Base-by-base conservation (phyloP, 2,888 invertebrate species). In the Scaptomyza polygonia region DNA sequence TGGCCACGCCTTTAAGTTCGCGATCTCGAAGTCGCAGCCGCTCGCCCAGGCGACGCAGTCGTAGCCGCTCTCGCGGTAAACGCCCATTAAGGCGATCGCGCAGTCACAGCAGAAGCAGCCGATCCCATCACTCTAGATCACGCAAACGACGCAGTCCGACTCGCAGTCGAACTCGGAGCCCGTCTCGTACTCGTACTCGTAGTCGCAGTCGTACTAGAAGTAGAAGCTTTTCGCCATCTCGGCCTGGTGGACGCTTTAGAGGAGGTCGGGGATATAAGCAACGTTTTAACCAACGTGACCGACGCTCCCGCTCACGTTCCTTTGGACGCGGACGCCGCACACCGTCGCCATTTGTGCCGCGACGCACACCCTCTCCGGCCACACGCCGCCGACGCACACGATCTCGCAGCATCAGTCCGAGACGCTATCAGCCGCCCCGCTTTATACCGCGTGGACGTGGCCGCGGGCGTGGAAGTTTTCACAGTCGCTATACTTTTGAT, bases 311-410 rank as follows among this genome's bases (percentile, higher is more conserved):
- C 18, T 72, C 72, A 18, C 82, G 83, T 54, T 88, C 89, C 16
- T 76, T 52, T 27, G 68, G 56, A 3, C 78, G 79, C 2, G 70
- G 81, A 5, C 79, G 89, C 14, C 79, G 79, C 11, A 66, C 82
- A 1, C 93, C 93, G 39, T 93, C 94, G 53, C 93, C 89, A 34
- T 88, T 87, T 65, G 95, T 95, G 59, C 93, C 95, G 48, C 93
- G 79, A 5, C 74, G 82, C 3, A 67, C 86, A 16, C 77, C 82
- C 2, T 91, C 92, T 2, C 92, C 90, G 51, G 95, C 57, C 92
- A 94, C 9, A 73, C 78, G 3, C 76, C 85, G 14, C 86, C 89
- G 79, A 7, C 79, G 81, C 18, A 75, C 79, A 2, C 77, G 75
- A 34, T 85, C 88, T 1, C 89, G 86, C 65, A 89, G 82, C 58